Percentiles rank a stretch among this genome's conserved stretches.
Evolutionary conservation across 2,797 vertebrate genomes (phyloP).

Genomic region (Scolopax bukidnonensis): DNA sequence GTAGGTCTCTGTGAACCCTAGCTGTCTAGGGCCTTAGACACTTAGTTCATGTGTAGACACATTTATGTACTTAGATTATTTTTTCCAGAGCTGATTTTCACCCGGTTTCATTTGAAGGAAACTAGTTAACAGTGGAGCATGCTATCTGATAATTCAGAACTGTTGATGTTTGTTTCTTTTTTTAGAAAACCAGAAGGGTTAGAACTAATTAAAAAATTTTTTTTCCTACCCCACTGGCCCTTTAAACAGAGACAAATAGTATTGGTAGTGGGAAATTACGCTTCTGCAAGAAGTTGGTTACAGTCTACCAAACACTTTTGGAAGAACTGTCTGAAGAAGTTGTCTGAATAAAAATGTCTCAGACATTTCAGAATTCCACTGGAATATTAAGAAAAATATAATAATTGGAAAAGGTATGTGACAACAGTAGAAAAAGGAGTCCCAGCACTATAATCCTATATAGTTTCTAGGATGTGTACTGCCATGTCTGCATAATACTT

Average conservation of each 20-base stretch:
- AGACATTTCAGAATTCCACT: neutral
- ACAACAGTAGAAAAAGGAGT: neutral
- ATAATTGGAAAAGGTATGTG: neutral
- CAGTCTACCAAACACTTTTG: neutral
- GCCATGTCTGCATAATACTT: neutral
- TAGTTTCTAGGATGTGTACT: neutral
- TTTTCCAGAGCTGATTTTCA: neutral
- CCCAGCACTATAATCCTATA: neutral
- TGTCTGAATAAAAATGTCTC: neutral
- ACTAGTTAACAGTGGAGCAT: neutral
- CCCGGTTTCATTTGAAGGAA: neutral
- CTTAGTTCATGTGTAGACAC: neutral
- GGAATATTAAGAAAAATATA: neutral
- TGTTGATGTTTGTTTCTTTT: neutral
- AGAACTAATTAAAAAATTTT: neutral
- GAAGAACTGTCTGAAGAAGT: neutral
- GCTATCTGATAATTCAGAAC: neutral
- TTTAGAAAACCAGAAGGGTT: neutral
- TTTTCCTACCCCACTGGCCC: neutral
- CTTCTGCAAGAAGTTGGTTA: neutral
- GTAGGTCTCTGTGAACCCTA: neutral
- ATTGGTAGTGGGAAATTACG: neutral
- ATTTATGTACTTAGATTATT: neutral
- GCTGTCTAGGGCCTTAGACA: neutral
- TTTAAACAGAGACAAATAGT: neutral